A percentile compares a stretch with the other conserved stretches of the same genome.
Conservation (phyloP, 2,113 vertebrate genomes). For the Numenius arquata region DNA sequence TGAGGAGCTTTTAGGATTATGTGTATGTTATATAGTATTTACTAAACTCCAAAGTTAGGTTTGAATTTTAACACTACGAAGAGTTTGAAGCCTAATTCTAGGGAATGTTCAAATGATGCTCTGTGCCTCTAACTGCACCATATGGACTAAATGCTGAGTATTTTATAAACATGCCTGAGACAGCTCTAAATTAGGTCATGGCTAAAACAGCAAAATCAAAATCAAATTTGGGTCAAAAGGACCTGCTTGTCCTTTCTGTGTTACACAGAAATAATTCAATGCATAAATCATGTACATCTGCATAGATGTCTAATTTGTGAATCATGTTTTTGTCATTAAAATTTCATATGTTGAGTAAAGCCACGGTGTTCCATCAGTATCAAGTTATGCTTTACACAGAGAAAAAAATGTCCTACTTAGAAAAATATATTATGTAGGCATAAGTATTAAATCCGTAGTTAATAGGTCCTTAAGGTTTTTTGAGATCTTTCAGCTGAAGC, state of each 20-base stretch:
- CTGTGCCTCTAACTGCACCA: slow-evolving; percentile 30
- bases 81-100: slow-evolving; percentile 6
- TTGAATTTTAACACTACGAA: slow-evolving; percentile 3
- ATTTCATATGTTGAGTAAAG: slow-evolving; percentile 20
- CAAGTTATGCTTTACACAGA: neutral
- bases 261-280: slow-evolving; percentile 8
- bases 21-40: neutral
- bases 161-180: slow-evolving; percentile 36
- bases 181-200: slow-evolving; percentile 52
- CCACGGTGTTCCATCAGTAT: neutral
- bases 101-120: neutral
- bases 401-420: slow-evolving; percentile 18
- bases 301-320: slow-evolving; percentile 1
- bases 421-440: neutral
- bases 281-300: slow-evolving; percentile 24
- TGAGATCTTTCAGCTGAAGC: slow-evolving; percentile 1
- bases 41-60: neutral
- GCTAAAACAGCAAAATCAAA: slow-evolving; percentile 36
- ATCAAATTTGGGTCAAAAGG: slow-evolving; percentile 33
- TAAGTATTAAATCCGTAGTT: slow-evolving; percentile 39
- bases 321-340: slow-evolving; percentile 15
- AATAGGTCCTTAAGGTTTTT: slow-evolving; percentile 40
- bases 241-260: neutral
- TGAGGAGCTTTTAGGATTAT: neutral
- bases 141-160: slow-evolving; percentile 39